Percentiles rank a stretch among this genome's conserved stretches.
phyloP scores from a whole-genome alignment of 2,888 invertebrate genomes.

The Eupithecia subfuscata region DNA sequence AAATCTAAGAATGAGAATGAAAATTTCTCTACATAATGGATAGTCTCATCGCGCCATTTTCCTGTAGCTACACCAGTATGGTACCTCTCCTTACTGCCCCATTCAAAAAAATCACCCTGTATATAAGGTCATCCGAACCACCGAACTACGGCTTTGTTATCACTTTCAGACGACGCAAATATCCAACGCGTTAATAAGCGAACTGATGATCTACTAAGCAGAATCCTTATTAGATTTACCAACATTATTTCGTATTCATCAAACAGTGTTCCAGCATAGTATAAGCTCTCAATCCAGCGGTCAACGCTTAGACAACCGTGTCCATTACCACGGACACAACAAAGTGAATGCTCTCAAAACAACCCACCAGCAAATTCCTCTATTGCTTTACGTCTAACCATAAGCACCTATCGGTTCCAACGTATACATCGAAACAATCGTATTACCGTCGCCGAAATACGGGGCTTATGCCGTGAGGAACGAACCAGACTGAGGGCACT shows the following conservation, averaged over 20 bases:
- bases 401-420: conserved; percentile 47
- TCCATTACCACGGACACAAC: conserved; percentile 40
- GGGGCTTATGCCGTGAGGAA: conserved; percentile 54
- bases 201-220: too few species aligned
- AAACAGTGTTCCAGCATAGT: conserved; percentile 18
- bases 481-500: conserved; percentile 71
- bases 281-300: conserved; percentile 23
- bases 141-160: too few species aligned
- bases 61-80: too few species aligned
- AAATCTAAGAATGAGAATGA: too few species aligned
- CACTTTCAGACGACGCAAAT: too few species aligned
- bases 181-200: too few species aligned
- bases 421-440: conserved; percentile 55
- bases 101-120: too few species aligned
- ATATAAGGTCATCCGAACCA: too few species aligned
- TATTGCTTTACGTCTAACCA: conserved; percentile 44
- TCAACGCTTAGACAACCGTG: conserved; percentile 26
- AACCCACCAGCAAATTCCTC: conserved; percentile 39
- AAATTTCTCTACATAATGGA: too few species aligned
- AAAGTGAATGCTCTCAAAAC: conserved; percentile 38
- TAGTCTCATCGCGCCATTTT: too few species aligned
- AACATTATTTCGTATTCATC: conserved; percentile 7
- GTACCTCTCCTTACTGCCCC: too few species aligned
- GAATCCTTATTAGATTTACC: not conserved
- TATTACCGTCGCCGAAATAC: conserved; percentile 59